A percentile compares a stretch with the other conserved stretches of the same genome.
These are phyloP conservation scores for Teleogryllus occipitalis DNA, from an alignment of 1,140 invertebrate species.

Conservation along the genomic window DNA sequence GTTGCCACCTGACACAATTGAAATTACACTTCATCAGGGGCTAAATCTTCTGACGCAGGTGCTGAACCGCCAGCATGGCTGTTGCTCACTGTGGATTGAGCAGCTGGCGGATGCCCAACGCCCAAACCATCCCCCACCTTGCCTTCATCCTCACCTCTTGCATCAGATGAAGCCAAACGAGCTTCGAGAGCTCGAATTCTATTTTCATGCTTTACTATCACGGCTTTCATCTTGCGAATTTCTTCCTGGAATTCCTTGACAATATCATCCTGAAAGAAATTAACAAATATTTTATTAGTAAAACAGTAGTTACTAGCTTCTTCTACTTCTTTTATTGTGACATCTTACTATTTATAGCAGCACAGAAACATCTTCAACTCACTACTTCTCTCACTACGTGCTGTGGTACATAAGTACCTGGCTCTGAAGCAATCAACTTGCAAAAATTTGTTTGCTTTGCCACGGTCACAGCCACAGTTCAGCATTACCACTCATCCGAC, in stretches of 20 bases:
- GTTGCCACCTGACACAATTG: too few relatives aligned
- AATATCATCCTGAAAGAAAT: constrained; percentile 45
- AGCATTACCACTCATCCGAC: too few relatives aligned
- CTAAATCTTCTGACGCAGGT: constrained; percentile 17
- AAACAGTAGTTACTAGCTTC: constrained; percentile 6
- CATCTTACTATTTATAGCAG: background rate
- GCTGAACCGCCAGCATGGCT: background rate
- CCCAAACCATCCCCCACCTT: constrained; percentile 13
- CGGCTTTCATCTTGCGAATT: constrained; percentile 83
- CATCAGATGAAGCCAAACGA: constrained; percentile 27
- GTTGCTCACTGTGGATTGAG: constrained; percentile 4
- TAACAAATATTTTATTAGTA: background rate
- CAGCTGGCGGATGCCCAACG: constrained; percentile 8
- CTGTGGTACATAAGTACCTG: background rate
- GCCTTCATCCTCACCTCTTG: constrained; percentile 16
- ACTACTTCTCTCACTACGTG: background rate
- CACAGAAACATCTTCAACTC: background rate
- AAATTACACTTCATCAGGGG: constrained; percentile 19
- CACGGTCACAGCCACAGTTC: too few relatives aligned
- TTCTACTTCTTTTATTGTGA: background rate
- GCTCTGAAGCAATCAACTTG: too few relatives aligned
- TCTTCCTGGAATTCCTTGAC: constrained; percentile 77
- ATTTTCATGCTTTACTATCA: constrained; percentile 91
- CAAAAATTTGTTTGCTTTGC: too few relatives aligned
- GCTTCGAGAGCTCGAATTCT: constrained; percentile 67